A percentile compares a stretch with the other conserved stretches of the same genome.
Conservation (phyloP, 2,113 vertebrate genomes). For the Gnathonemus longibarbis region DNA sequence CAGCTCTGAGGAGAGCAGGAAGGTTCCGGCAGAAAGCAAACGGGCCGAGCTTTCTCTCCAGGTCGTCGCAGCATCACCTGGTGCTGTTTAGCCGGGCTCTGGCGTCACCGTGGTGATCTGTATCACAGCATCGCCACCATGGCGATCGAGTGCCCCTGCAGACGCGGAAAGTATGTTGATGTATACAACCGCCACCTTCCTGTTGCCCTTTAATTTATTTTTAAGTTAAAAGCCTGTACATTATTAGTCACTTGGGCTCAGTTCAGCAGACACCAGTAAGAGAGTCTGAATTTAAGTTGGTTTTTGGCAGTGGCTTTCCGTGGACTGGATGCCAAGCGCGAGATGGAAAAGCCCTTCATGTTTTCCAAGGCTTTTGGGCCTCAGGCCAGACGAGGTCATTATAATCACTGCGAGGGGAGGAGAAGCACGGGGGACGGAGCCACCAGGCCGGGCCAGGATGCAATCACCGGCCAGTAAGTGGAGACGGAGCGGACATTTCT, state of each 20-base stretch:
- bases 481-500: slow-evolving; percentile 1
- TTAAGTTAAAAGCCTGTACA: slow-evolving; percentile 59
- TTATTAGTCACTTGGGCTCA: slow-evolving; percentile 61
- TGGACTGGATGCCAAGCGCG: slow-evolving; percentile 65
- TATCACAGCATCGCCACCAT: background rate
- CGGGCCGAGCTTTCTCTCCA: background rate
- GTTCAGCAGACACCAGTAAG: slow-evolving; percentile 40
- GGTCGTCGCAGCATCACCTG: background rate
- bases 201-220: slow-evolving; percentile 62
- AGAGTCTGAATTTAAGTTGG: slow-evolving; percentile 45
- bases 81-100: background rate
- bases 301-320: slow-evolving; percentile 61
- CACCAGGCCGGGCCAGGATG: slow-evolving; percentile 43
- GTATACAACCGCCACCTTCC: slow-evolving; percentile 41
- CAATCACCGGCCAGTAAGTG: slow-evolving; percentile 29
- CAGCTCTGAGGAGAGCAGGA: background rate
- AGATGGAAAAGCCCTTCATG: slow-evolving; percentile 70
- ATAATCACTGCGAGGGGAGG: slow-evolving; percentile 68
- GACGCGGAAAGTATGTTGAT: slow-evolving; percentile 10
- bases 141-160: background rate
- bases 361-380: slow-evolving; percentile 68
- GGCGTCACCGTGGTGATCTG: too few relatives aligned
- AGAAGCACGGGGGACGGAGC: slow-evolving; percentile 58
- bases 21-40: background rate
- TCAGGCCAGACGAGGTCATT: slow-evolving; percentile 68